Evolutionary conservation across 2,888 invertebrate species (phyloP).

Genomic region (Stramonita haemastoma): DNA sequence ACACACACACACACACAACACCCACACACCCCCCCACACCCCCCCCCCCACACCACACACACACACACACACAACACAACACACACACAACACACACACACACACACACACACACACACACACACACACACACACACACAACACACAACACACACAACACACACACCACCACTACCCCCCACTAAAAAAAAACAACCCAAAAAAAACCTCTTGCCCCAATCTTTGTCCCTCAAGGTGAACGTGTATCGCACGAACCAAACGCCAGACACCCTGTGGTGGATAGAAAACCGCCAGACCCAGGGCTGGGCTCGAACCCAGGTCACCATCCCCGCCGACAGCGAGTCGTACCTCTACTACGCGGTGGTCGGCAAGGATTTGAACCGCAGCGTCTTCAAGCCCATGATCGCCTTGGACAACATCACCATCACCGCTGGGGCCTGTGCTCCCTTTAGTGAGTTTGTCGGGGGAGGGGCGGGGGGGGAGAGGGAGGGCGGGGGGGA

Average conservation of each 20-base stretch:
- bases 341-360: slow-evolving; percentile 53
- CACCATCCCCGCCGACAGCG: slow-evolving; percentile 52
- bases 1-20: too few relatives aligned
- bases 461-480: neutral
- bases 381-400: slow-evolving; percentile 47
- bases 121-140: too few relatives aligned
- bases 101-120: too few relatives aligned
- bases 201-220: too few relatives aligned
- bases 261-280: slow-evolving; percentile 15
- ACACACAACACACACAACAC: too few relatives aligned
- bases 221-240: slow-evolving; percentile 36
- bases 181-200: too few relatives aligned
- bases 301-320: slow-evolving; percentile 63
- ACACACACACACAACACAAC: too few relatives aligned
- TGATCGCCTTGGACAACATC: slow-evolving; percentile 65
- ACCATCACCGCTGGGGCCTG: slow-evolving; percentile 58
- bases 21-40: too few relatives aligned
- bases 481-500: neutral
- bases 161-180: too few relatives aligned
- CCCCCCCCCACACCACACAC: too few relatives aligned
- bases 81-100: too few relatives aligned
- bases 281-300: slow-evolving; percentile 46
- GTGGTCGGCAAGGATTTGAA: slow-evolving; percentile 51
- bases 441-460: slow-evolving; percentile 58
- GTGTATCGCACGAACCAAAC: slow-evolving; percentile 25